Conservation (phyloP, 2,113 vertebrate genomes). For the Malurus alboscapulatus region DNA sequence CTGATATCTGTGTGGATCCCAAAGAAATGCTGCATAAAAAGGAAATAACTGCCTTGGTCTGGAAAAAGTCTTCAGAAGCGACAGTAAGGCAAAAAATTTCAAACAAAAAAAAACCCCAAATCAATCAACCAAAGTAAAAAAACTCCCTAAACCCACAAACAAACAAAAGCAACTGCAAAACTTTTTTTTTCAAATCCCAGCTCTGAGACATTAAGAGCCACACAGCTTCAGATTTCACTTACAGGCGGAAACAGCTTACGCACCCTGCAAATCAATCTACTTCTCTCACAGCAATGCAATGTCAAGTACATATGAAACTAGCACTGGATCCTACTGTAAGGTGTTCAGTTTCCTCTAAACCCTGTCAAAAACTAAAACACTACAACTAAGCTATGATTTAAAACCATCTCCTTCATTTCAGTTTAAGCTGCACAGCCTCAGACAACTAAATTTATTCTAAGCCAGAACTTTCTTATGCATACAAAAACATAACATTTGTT, state of each 20-base stretch:
- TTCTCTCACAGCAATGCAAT: not conserved
- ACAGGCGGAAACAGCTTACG: not conserved
- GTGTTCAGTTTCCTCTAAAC: not conserved
- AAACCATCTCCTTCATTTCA: not conserved
- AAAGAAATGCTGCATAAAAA: not conserved
- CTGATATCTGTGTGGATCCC: fast-evolving
- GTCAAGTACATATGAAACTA: not conserved
- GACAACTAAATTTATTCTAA: not conserved
- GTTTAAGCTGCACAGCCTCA: not conserved
- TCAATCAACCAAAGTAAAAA: not conserved
- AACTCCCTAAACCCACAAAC: not conserved
- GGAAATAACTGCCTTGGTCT: not conserved
- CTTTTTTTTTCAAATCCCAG: not conserved
- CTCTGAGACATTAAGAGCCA: not conserved
- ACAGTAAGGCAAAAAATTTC: not conserved
- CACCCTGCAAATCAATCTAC: not conserved
- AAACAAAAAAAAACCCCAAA: not conserved
- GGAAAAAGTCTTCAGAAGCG: not conserved
- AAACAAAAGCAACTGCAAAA: not conserved
- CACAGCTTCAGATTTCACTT: not conserved
- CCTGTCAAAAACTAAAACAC: not conserved
- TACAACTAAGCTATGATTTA: not conserved
- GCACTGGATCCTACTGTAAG: not conserved
- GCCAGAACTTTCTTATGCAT: not conserved
- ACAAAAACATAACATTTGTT: not conserved